These are phyloP conservation scores for Calliphora vicina DNA, from an alignment of 1,140 invertebrate genomes.

Conservation along the genomic window DNA sequence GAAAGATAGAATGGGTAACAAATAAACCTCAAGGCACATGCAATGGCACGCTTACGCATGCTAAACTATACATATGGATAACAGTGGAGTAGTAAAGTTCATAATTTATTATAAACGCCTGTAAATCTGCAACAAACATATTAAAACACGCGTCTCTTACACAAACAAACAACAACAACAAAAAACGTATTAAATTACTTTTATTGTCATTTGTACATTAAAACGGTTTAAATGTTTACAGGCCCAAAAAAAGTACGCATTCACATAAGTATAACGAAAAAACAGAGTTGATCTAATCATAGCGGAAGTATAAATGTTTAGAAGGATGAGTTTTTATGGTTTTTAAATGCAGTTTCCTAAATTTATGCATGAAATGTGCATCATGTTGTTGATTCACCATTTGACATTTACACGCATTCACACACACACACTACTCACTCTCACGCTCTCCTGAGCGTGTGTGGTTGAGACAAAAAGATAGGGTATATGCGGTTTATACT, in stretches of 20 bases:
- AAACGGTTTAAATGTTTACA: background rate
- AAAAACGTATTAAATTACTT: background rate
- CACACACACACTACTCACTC: background rate
- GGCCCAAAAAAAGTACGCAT: background rate
- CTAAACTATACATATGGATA: background rate
- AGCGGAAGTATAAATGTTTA: conserved; percentile 3
- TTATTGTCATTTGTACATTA: background rate
- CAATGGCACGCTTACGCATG: conserved; percentile 40
- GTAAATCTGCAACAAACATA: conserved; percentile 40
- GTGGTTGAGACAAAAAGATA: no score
- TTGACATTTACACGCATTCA: conserved; percentile 22
- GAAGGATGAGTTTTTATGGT: background rate
- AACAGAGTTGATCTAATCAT: conserved; percentile 32
- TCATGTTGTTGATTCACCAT: background rate
- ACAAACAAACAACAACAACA: background rate
- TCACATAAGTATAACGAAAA: background rate
- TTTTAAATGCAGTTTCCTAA: background rate
- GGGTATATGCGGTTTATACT: background rate
- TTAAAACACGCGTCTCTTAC: conserved; percentile 29
- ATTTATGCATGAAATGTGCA: conserved; percentile 12
- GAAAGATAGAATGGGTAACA: conserved; percentile 39
- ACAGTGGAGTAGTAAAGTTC: background rate
- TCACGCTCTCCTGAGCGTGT: background rate
- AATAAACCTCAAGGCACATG: conserved; percentile 42
- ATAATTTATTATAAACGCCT: conserved; percentile 21